A percentile compares a stretch with the other conserved stretches of the same genome.
Evolutionary conservation across 2,113 vertebrate genomes (phyloP).

Genomic region (Coreoperca whiteheadi): DNA sequence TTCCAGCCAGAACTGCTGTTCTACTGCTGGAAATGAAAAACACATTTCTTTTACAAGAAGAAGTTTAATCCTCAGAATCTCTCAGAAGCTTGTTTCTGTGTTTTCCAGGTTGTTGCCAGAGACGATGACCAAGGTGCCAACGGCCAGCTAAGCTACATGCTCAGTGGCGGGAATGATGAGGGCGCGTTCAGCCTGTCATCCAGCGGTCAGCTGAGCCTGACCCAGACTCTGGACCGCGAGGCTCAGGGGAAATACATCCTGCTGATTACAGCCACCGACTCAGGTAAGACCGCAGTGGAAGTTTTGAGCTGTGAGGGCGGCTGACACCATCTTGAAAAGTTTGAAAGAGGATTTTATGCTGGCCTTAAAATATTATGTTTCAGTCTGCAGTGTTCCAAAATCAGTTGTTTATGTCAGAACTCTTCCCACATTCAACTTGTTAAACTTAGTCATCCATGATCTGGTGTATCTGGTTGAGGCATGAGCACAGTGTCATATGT

Average conservation of each 20-base stretch:
- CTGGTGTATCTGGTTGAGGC: constrained; percentile 14
- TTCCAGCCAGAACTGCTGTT: not conserved
- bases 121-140: constrained; percentile 94
- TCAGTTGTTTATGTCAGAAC: constrained; percentile 46
- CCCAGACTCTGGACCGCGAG: constrained; percentile 91
- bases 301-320: not conserved
- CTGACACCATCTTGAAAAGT: constrained; percentile 34
- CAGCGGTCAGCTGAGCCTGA: constrained; percentile 90
- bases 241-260: constrained; percentile 86
- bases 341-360: constrained; percentile 17
- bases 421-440: constrained; percentile 8
- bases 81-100: not conserved
- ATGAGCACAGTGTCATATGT: constrained; percentile 2
- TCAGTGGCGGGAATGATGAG: constrained; percentile 88
- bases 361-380: constrained; percentile 8
- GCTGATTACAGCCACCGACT: constrained; percentile 90
- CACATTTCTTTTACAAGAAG: not conserved
- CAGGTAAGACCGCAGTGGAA: constrained; percentile 81
- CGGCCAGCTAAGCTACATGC: constrained; percentile 90
- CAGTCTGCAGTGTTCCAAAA: constrained; percentile 6
- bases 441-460: constrained; percentile 12
- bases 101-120: constrained; percentile 91
- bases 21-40: constrained; percentile 25
- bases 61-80: not conserved
- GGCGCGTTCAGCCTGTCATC: constrained; percentile 89